These are phyloP conservation scores for Operophtera brumata DNA, from an alignment of 2,888 invertebrate species.

Conservation along the genomic window DNA sequence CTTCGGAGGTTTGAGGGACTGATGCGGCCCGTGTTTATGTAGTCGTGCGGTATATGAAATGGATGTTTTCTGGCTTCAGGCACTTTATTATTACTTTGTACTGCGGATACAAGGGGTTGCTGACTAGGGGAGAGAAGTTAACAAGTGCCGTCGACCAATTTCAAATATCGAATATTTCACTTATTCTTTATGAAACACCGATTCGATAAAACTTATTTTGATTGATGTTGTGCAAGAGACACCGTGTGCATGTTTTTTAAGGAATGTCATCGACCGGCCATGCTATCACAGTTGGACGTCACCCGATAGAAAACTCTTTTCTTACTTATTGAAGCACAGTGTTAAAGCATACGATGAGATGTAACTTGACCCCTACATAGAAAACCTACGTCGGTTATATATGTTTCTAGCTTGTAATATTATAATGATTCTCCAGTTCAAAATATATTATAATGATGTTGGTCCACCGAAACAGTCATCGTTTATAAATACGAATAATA, in stretches of 20 bases:
- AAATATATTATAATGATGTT: too few relatives aligned
- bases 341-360: too few relatives aligned
- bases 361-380: too few relatives aligned
- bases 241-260: too few relatives aligned
- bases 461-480: background rate
- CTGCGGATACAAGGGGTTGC: conserved; percentile 60
- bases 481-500: conserved; percentile 28
- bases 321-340: too few relatives aligned
- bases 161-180: conserved; percentile 63
- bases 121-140: conserved; percentile 66
- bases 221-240: too few relatives aligned
- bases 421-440: too few relatives aligned
- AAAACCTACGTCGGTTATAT: too few relatives aligned
- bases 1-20: conserved; percentile 72
- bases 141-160: conserved; percentile 71
- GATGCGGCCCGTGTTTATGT: conserved; percentile 62
- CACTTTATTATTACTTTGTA: conserved; percentile 78
- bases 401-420: too few relatives aligned
- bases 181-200: conserved; percentile 49
- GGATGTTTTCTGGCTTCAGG: conserved; percentile 79
- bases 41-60: conserved; percentile 71
- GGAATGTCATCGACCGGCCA: too few relatives aligned
- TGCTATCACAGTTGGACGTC: too few relatives aligned
- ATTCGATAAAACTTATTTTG: background rate
- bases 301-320: too few relatives aligned